These are phyloP conservation scores for Drosophila subobscura DNA, from an alignment of 1,140 invertebrate genomes.

Conservation along the genomic window DNA sequence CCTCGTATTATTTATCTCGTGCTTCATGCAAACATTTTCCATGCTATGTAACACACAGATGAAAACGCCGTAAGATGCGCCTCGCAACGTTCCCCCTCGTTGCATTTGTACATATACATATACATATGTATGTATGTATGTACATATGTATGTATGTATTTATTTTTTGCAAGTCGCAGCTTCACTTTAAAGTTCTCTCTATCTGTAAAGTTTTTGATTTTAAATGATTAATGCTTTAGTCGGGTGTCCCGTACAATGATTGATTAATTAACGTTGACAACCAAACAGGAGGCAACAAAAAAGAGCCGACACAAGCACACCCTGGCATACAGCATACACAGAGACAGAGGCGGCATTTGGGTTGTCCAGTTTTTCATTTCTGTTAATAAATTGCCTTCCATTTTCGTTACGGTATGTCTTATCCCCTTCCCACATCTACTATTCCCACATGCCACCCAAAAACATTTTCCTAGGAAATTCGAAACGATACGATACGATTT, in stretches of 20 bases:
- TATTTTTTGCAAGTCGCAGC: too few relatives aligned
- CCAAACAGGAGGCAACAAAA: slow-evolving; percentile 53
- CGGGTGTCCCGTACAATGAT: slow-evolving; percentile 69
- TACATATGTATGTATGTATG: too few relatives aligned
- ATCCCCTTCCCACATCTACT: slow-evolving; percentile 57
- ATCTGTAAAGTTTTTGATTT: slow-evolving; percentile 34
- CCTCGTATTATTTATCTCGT: background rate
- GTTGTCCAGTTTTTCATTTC: slow-evolving; percentile 67
- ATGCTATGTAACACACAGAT: too few relatives aligned
- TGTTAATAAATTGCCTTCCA: slow-evolving; percentile 79
- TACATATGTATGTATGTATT: too few relatives aligned
- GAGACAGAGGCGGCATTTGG: slow-evolving; percentile 27
- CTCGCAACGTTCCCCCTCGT: too few relatives aligned
- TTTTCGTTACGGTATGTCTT: slow-evolving; percentile 69
- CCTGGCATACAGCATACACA: slow-evolving; percentile 30
- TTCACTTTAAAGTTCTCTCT: too few relatives aligned
- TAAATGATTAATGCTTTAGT: slow-evolving; percentile 73
- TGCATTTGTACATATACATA: too few relatives aligned
- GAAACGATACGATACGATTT: slow-evolving; percentile 34
- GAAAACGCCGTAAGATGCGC: too few relatives aligned
- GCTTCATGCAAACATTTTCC: too few relatives aligned
- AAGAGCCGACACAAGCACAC: slow-evolving; percentile 57
- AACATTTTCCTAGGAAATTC: slow-evolving; percentile 78
- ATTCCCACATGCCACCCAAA: slow-evolving; percentile 53
- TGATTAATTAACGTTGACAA: slow-evolving; percentile 81